These are phyloP conservation scores for Escarpia spicata DNA, from an alignment of 2,888 invertebrate species.

Conservation along the genomic window DNA sequence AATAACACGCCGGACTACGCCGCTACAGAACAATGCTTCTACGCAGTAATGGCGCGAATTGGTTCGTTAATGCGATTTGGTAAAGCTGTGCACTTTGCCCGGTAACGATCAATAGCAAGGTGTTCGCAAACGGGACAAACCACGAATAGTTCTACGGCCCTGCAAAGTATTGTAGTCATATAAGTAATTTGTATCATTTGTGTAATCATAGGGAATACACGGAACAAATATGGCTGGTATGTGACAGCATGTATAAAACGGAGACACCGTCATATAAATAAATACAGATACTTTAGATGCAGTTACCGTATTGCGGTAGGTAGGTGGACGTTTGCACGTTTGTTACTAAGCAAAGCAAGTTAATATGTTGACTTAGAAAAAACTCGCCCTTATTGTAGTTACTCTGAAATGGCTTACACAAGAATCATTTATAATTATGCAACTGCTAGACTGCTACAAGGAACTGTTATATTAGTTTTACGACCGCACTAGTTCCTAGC, in stretches of 20 bases:
- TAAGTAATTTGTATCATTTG: background rate
- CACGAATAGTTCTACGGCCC: background rate
- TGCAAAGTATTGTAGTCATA: background rate
- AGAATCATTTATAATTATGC: too few species aligned
- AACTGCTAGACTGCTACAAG: too few species aligned
- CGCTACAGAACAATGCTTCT: background rate
- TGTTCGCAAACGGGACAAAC: background rate
- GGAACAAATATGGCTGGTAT: background rate
- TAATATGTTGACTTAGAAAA: background rate
- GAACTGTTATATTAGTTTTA: background rate
- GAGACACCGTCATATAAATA: background rate
- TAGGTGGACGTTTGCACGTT: background rate
- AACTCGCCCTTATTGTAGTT: background rate
- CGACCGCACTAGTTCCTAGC: background rate
- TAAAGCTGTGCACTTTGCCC: background rate
- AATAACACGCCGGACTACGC: slow-evolving; percentile 1
- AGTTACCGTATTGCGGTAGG: too few species aligned
- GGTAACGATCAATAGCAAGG: background rate
- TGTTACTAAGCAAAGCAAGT: background rate
- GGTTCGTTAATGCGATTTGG: slow-evolving; percentile 6
- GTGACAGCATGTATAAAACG: background rate
- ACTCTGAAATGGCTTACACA: too few species aligned
- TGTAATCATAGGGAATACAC: background rate
- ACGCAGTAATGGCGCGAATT: background rate
- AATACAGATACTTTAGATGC: too few species aligned